Conservation (phyloP, 1,140 invertebrate species). For the Cyrtorhinus lividipennis region DNA sequence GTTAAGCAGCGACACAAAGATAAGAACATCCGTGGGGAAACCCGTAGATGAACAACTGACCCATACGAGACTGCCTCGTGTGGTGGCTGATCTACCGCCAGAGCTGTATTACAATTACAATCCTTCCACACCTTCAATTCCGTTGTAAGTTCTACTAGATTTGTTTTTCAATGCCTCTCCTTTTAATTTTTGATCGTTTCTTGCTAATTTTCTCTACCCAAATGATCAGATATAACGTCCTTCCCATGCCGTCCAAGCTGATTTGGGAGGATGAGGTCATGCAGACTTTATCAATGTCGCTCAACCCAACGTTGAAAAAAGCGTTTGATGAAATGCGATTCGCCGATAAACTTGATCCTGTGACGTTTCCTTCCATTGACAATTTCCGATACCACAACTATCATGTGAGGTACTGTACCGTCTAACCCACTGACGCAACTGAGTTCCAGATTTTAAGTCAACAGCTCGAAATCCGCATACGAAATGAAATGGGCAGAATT, state of each 20-base stretch:
- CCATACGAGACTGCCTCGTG: background rate
- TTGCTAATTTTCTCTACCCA: background rate
- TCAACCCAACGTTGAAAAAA: background rate
- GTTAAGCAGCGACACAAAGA: background rate
- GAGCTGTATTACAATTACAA: background rate
- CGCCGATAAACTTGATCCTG: background rate
- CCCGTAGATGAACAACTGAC: background rate
- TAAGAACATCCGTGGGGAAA: background rate
- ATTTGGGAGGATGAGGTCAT: background rate
- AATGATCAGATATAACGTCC: background rate
- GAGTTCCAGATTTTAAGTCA: no score
- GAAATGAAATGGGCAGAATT: no score
- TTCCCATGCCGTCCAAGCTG: background rate
- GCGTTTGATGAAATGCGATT: background rate
- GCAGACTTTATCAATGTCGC: background rate
- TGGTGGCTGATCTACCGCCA: background rate
- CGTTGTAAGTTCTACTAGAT: background rate
- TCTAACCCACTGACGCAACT: no score
- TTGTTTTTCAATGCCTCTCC: background rate
- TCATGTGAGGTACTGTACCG: slow-evolving; percentile 2
- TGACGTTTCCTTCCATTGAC: background rate
- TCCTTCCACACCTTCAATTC: background rate
- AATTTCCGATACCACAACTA: background rate
- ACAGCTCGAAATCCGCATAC: no score
- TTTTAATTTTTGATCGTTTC: background rate